phyloP scores from a whole-genome alignment of 2,797 vertebrate genomes.

The Leuciscus waleckii region DNA sequence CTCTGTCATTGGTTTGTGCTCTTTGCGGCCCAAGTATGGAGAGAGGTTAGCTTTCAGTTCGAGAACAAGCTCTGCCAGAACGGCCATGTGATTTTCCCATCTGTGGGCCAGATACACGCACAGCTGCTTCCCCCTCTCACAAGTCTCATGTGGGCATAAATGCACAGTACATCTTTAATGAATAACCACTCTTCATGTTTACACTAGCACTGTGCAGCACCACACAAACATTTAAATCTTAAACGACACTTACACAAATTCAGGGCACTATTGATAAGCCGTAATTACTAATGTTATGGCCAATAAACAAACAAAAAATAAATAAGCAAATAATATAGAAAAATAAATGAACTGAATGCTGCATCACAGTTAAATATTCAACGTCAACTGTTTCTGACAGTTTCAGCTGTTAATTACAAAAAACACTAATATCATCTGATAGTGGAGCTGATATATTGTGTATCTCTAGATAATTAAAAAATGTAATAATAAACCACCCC shows the following conservation, averaged over 20 bases:
- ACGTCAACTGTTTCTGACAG: background rate
- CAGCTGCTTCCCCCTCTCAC: conserved; percentile 10
- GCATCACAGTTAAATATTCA: background rate
- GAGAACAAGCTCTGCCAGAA: conserved; percentile 24
- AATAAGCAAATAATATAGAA: no score
- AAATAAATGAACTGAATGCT: background rate
- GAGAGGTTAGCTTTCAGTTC: conserved; percentile 67
- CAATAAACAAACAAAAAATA: background rate
- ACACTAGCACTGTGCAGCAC: background rate
- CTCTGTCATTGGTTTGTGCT: conserved; percentile 76
- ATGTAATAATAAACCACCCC: background rate
- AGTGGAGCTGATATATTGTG: no score
- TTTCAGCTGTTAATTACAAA: background rate
- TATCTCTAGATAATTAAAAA: background rate
- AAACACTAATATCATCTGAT: background rate
- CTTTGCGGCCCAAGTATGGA: conserved; percentile 77
- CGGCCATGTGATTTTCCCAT: conserved; percentile 63
- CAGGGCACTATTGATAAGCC: background rate
- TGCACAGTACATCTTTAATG: background rate
- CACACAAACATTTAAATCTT: background rate
- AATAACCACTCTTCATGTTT: background rate
- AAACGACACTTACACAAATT: background rate
- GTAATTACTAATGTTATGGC: background rate
- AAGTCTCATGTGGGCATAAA: background rate
- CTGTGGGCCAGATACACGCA: conserved; percentile 32